These are phyloP conservation scores for Aphaenogaster floridana DNA, from an alignment of 1,140 invertebrate genomes.

Conservation along the genomic window DNA sequence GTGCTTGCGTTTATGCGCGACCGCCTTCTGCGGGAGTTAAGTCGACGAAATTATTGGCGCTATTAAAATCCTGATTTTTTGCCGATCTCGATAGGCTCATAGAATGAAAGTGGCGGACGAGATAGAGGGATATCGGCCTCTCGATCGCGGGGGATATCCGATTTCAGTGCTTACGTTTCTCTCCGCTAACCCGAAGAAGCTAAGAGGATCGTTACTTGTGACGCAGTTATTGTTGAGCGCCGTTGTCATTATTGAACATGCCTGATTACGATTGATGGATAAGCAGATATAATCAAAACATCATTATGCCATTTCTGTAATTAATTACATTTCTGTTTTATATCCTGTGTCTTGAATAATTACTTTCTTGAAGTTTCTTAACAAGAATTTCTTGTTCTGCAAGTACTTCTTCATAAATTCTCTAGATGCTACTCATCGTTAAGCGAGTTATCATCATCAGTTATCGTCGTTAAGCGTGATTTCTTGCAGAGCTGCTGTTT, in stretches of 20 bases:
- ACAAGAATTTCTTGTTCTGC: constrained; percentile 19
- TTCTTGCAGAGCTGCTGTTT: background rate
- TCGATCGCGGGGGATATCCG: constrained; percentile 37
- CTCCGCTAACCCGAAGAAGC: background rate
- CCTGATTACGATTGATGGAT: background rate
- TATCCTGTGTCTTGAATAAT: background rate
- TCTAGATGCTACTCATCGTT: background rate
- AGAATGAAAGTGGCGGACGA: constrained; percentile 12
- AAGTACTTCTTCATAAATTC: constrained; percentile 1
- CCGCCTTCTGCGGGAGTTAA: constrained; percentile 43
- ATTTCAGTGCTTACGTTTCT: constrained; percentile 14
- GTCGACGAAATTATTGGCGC: constrained; percentile 54
- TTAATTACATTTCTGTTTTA: constrained; percentile 27
- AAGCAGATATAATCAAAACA: background rate
- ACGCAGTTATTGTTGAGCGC: constrained; percentile 7
- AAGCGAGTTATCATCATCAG: constrained; percentile 48
- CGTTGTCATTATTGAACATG: background rate
- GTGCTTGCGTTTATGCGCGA: background rate
- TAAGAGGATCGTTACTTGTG: constrained; percentile 15
- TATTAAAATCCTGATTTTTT: constrained; percentile 51
- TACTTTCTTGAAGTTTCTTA: background rate
- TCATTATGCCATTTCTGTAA: background rate
- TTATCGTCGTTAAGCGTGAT: constrained; percentile 38
- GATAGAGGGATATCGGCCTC: constrained; percentile 26
- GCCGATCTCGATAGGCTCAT: constrained; percentile 12